Evolutionary conservation across 2,888 invertebrate species (phyloP).

Genomic region (Lapara coniferarum): DNA sequence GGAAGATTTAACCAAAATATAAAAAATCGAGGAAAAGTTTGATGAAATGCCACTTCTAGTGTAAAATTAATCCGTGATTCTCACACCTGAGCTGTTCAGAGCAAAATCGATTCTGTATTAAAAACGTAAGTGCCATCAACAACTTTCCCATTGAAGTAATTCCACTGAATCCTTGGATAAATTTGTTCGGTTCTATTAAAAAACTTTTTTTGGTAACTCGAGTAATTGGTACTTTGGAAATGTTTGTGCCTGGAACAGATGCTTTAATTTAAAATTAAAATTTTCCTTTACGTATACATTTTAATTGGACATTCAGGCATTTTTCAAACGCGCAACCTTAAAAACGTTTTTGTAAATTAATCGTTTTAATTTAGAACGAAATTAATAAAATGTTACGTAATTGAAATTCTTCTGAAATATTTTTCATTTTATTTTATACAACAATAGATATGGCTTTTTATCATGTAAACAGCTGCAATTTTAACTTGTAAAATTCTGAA

Average conservation of each 20-base stretch:
- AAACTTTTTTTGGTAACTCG: constrained; percentile 49
- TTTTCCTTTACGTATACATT: constrained; percentile 48
- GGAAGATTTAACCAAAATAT: not conserved
- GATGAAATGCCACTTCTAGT: constrained; percentile 15
- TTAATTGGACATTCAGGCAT: constrained; percentile 42
- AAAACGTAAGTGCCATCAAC: constrained; percentile 38
- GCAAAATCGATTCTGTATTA: constrained; percentile 41
- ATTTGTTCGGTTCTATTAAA: constrained; percentile 55
- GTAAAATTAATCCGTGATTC: constrained; percentile 23
- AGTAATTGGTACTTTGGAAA: constrained; percentile 50
- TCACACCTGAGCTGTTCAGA: constrained; percentile 20
- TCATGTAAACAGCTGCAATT: not conserved
- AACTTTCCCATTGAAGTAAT: constrained; percentile 53
- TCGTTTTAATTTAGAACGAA: not conserved
- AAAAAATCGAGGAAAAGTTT: constrained; percentile 26
- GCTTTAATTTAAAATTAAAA: constrained; percentile 57
- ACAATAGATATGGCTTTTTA: not conserved
- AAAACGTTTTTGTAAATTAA: not conserved
- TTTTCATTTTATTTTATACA: not conserved
- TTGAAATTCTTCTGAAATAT: not conserved
- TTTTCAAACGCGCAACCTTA: constrained; percentile 16
- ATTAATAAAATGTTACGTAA: not conserved
- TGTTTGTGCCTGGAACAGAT: constrained; percentile 50
- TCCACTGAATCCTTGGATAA: constrained; percentile 43
- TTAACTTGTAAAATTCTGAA: not conserved